A percentile compares a stretch with the other conserved stretches of the same genome.
These are phyloP conservation scores for Drosophila vallismaia DNA, from an alignment of 2,888 invertebrate species.

Conservation along the genomic window DNA sequence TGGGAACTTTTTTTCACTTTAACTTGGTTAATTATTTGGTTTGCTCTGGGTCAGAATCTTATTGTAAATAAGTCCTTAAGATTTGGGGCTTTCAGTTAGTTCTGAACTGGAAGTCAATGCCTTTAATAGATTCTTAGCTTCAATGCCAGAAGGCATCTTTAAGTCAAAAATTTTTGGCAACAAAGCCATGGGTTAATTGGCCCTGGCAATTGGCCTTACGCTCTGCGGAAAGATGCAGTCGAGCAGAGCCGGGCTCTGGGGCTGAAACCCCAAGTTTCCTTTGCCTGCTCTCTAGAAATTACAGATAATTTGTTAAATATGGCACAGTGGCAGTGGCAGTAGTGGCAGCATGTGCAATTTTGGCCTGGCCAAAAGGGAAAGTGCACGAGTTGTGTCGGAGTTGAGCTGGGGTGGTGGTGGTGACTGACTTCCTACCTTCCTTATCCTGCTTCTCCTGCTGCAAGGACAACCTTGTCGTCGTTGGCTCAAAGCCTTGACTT, in stretches of 20 bases:
- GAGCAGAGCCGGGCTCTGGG: neutral
- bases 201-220: slow-evolving; percentile 25
- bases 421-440: slow-evolving; percentile 18
- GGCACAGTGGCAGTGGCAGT: slow-evolving; percentile 52
- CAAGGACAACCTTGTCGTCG: slow-evolving; percentile 38
- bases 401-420: neutral
- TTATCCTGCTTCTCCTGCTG: slow-evolving; percentile 35
- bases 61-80: neutral
- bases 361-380: slow-evolving; percentile 67
- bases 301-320: slow-evolving; percentile 81
- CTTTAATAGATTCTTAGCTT: no score
- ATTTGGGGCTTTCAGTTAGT: neutral
- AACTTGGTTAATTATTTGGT: neutral
- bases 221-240: slow-evolving; percentile 32
- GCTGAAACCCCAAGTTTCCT: slow-evolving; percentile 27
- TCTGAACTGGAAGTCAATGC: no score
- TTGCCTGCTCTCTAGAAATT: slow-evolving; percentile 74
- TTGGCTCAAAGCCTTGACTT: slow-evolving; percentile 47
- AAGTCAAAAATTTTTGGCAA: no score
- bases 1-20: neutral
- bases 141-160: no score
- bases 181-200: slow-evolving; percentile 29
- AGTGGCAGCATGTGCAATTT: slow-evolving; percentile 43
- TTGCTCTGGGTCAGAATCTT: neutral
- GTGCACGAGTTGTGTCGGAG: slow-evolving; percentile 49